Evolutionary conservation across 1,140 invertebrate species (phyloP).

Genomic region (Listronotus bonariensis): DNA sequence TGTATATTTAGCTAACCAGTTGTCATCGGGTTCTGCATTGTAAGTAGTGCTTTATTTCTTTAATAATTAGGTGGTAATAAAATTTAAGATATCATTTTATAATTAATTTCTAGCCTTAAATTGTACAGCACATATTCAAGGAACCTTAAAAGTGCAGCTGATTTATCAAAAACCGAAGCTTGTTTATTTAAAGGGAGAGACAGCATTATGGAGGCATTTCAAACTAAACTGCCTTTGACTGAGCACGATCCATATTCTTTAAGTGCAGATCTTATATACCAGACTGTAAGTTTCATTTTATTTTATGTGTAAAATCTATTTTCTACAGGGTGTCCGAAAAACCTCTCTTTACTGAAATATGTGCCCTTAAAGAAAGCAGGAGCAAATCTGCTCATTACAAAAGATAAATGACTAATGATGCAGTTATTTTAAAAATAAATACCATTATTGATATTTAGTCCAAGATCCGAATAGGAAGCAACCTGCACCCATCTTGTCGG

Average conservation of each 20-base stretch:
- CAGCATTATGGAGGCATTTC: constrained; percentile 73
- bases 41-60: constrained; percentile 37
- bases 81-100: too few species aligned
- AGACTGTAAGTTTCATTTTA: constrained; percentile 64
- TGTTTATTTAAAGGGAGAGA: constrained; percentile 61
- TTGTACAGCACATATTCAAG: constrained; percentile 45
- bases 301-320: neutral
- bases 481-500: too few species aligned
- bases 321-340: too few species aligned
- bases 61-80: too few species aligned
- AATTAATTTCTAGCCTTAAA: constrained; percentile 40
- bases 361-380: too few species aligned
- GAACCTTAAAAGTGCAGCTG: constrained; percentile 48
- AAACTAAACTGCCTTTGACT: constrained; percentile 72
- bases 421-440: too few species aligned
- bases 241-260: constrained; percentile 82
- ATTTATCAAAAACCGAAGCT: constrained; percentile 45
- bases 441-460: too few species aligned
- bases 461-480: too few species aligned
- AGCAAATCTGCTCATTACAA: too few species aligned
- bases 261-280: constrained; percentile 75
- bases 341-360: too few species aligned
- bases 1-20: constrained; percentile 57
- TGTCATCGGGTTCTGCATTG: constrained; percentile 40
- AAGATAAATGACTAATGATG: too few species aligned